Base-by-base conservation (phyloP, 2,113 vertebrate genomes). In the Siphamia tubifer region DNA sequence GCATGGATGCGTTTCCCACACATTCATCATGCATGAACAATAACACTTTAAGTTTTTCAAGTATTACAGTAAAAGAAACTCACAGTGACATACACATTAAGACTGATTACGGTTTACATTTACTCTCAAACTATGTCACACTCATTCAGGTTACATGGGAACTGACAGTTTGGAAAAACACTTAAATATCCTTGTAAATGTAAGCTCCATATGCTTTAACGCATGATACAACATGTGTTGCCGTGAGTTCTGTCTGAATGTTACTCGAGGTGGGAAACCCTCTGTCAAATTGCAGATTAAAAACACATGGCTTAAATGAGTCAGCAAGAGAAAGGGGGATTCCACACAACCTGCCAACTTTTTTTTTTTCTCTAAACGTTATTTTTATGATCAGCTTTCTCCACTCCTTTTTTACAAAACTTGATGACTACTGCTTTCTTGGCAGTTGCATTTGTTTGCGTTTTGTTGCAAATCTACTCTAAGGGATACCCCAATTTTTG, bases 261-360 rank as follows among this genome's bases (percentile, higher is more conserved):
- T 55, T 42, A 17, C 35, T 47, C 55, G 24, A 70, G 72, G 87
- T 93, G 94, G 94, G 95, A 95, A 95, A 92, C 92, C 95, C 93
- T 92, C 77, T 89, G 88, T 92, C 90, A 91, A 87, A 89, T 11
- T 40, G 48, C 71, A 92, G 92, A 90, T 93, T 89, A 93, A 83
- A 94, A 92, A 92, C 86, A 86, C 87, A 90, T 91, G 95, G 93
- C 88, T 91, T 40, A 25, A 90, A 93, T 98, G 95, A 98, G 93
- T 98, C 94, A 97, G 92, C 89, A 92, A 71, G 87, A 93, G 90
- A 82, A 85, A 47, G 93, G 93, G 95, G 94, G 94, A 94, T 95
- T 95, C 95, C 94, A 93, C 64, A 77, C 49, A 68, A 61, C 56
- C 63, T 76, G 92, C 93, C 94, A 94, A 84, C 15, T 39, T 61